phyloP scores from a whole-genome alignment of 2,888 invertebrate species.

The Alsophila aescularia region DNA sequence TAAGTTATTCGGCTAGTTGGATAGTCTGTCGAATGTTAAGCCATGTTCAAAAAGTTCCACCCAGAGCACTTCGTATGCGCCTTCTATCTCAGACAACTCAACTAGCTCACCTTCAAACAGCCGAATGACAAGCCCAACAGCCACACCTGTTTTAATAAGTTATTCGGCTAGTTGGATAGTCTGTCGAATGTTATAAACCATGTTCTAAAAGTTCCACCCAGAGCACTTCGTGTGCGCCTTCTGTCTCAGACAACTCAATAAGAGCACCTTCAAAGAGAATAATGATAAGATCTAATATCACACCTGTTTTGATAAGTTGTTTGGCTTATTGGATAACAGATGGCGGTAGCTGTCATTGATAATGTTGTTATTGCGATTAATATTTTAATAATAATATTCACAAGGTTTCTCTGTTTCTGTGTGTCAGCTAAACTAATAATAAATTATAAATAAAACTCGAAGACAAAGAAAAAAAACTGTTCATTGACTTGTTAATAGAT shows the following conservation, averaged over 20 bases:
- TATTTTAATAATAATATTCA: too few species aligned
- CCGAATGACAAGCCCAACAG: constrained; percentile 99
- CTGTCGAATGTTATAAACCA: constrained; percentile 54
- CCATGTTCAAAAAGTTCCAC: constrained; percentile 99
- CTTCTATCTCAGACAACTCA: constrained; percentile 98
- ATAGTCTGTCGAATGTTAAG: neutral
- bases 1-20: constrained; percentile 93
- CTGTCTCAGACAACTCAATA: constrained; percentile 98
- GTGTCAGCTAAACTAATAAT: neutral
- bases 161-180: constrained; percentile 89
- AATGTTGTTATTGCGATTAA: too few species aligned
- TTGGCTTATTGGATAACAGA: constrained; percentile 85
- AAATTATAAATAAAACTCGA: too few species aligned
- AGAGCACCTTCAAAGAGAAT: constrained; percentile 99
- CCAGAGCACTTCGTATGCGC: constrained; percentile 99
- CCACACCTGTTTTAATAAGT: constrained; percentile 98
- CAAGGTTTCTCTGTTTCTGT: neutral
- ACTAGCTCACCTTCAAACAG: constrained; percentile 99
- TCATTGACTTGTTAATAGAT: constrained; percentile 1
- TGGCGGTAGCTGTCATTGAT: constrained; percentile 1
- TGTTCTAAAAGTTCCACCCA: constrained; percentile 99
- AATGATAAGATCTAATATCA: constrained; percentile 99
- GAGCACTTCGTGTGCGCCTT: constrained; percentile 99
- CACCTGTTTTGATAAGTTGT: constrained; percentile 98
- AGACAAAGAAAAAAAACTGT: neutral